Evolutionary conservation across 2,888 invertebrate species (phyloP).

Genomic region (Leptinotarsa juncta): DNA sequence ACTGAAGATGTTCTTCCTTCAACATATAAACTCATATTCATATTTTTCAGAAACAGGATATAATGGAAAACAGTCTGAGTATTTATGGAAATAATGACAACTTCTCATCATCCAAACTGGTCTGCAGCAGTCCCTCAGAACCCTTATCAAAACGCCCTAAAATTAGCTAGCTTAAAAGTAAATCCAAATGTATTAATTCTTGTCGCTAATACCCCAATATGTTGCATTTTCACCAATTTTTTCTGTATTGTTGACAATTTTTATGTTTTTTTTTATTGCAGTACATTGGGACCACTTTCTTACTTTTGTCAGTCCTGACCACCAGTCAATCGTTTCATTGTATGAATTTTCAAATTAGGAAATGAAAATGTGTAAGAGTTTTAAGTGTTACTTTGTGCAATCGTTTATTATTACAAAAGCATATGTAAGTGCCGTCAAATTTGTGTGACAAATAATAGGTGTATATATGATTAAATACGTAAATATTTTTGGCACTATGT

Average conservation of each 20-base stretch:
- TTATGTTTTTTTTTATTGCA: constrained; percentile 20
- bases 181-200: constrained; percentile 54
- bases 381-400: constrained; percentile 56
- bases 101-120: constrained; percentile 55
- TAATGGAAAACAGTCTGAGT: constrained; percentile 61
- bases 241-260: constrained; percentile 39
- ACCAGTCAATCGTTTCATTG: neutral
- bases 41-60: constrained; percentile 63
- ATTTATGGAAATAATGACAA: constrained; percentile 60
- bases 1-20: neutral
- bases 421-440: constrained; percentile 60
- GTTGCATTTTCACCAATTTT: constrained; percentile 24
- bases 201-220: constrained; percentile 49
- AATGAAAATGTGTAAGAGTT: constrained; percentile 39
- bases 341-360: constrained; percentile 1
- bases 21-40: constrained; percentile 5
- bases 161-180: constrained; percentile 64
- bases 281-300: constrained; percentile 36
- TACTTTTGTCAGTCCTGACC: constrained; percentile 26
- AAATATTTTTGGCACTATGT: constrained; percentile 52
- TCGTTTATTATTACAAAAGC: constrained; percentile 52
- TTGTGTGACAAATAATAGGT: constrained; percentile 62
- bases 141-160: constrained; percentile 63
- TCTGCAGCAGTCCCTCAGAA: constrained; percentile 63
- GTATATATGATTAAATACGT: constrained; percentile 51